Evolutionary conservation across 2,888 invertebrate genomes (phyloP), one percentile per base, ranked within the genome.

Genomic region (Chymomyza procnemis): DNA sequence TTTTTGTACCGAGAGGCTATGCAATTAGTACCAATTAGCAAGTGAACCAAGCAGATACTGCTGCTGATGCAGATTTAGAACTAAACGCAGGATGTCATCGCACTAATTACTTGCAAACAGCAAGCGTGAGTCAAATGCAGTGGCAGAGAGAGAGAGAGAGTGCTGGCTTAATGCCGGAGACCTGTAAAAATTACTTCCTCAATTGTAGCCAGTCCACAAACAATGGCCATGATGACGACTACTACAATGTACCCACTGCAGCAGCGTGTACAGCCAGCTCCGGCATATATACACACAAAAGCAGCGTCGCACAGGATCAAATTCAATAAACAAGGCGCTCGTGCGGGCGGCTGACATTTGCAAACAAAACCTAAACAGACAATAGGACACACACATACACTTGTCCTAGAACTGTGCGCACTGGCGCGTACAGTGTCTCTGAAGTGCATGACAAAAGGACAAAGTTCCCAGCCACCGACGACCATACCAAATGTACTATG

Each of bases 11-110:
- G 34, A 59, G 67, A 64, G 67, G 60, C 68, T 73, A 69, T 84
- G 79, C 81, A 80, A 82, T 86, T 82, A 85, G 74, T 81, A 86
- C 81, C 81, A 86, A 82, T 82, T 82, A 86, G 81, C 79, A 84
- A 76, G 81, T 76, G 86, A 50, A n/a, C 18, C 50, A 18, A 50
- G 16, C 50, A 50, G 50, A 18, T 50, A 18, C 19, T 80, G 84
- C 80, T 73, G 74, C 69, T 86, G 86, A 84, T 81, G 84, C 84
- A 84, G 84, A 86, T 41, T 41, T 41, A 41, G 34, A 41, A 41
- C 34, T 41, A 41, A 41, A 41, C 34, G 85, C 86, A 85, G 81
- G 85, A 82, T 79, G 76, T 75, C 73, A 75, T 76, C 75, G 75
- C 69, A 76, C 72, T 85, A 80, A 76, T 84, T 86, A 79, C 75